Conservation (phyloP, 2,797 vertebrate species). For the Microctenopoma stevenorrisi region DNA sequence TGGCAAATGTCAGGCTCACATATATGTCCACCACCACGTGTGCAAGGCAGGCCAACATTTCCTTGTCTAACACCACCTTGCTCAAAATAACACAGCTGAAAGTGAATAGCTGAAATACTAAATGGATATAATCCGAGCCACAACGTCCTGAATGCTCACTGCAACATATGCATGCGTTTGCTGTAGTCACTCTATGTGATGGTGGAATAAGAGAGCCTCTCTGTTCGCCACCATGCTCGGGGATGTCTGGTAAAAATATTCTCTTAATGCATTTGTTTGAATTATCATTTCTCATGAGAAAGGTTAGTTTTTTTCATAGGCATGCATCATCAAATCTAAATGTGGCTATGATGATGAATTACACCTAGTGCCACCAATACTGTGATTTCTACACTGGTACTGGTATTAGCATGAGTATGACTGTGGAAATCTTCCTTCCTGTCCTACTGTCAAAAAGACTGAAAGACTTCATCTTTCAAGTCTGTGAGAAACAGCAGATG, state of each 20-base stretch:
- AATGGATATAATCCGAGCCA: no score
- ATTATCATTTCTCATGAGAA: background rate
- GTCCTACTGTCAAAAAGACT: background rate
- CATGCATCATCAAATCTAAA: background rate
- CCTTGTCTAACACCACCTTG: no score
- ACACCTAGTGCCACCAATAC: background rate
- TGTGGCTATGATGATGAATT: background rate
- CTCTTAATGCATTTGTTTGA: no score
- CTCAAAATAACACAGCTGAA: no score
- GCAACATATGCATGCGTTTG: no score
- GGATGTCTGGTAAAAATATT: background rate
- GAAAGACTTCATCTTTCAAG: background rate
- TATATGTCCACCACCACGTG: no score
- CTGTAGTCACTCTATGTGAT: no score
- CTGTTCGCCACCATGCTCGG: no score
- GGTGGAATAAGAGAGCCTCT: background rate
- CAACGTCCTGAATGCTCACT: background rate
- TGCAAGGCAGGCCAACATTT: no score
- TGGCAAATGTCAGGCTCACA: background rate
- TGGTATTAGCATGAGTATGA: background rate
- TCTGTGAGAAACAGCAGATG: background rate
- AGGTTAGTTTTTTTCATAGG: conserved; percentile 10
- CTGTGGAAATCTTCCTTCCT: background rate
- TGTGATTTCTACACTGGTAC: conserved; percentile 7
- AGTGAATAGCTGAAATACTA: no score